Percentiles rank a stretch among this genome's conserved stretches.
These are phyloP conservation scores for Hypotaenidia philippensis DNA, from an alignment of 2,797 vertebrate species.

Conservation along the genomic window DNA sequence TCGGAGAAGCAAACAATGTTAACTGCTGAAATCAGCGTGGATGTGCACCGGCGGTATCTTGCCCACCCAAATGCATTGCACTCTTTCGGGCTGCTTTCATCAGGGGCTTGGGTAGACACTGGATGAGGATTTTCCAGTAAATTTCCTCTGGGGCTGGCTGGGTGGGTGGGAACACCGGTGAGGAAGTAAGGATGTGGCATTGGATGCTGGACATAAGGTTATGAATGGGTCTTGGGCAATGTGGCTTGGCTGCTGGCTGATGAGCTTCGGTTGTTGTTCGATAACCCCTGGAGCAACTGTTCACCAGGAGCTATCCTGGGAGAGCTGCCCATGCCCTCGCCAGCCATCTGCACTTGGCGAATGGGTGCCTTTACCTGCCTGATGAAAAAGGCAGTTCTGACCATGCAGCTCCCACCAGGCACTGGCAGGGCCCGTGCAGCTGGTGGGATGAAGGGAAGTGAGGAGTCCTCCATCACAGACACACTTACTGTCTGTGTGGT, in stretches of 20 bases:
- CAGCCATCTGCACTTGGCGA: rapidly evolving
- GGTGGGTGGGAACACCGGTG: background rate
- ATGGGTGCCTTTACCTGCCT: background rate
- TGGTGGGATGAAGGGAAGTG: background rate
- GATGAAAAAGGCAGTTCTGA: background rate
- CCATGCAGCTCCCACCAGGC: background rate
- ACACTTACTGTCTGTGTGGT: background rate
- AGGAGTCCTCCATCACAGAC: background rate
- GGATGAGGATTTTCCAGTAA: background rate
- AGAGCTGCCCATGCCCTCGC: background rate
- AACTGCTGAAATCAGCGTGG: background rate
- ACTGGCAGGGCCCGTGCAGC: rapidly evolving
- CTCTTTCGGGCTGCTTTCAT: background rate
- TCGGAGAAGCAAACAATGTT: background rate
- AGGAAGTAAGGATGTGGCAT: background rate
- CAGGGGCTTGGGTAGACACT: background rate
- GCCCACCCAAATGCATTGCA: background rate
- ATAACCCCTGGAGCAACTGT: background rate
- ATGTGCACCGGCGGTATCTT: rapidly evolving
- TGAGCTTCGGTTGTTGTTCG: too few relatives aligned
- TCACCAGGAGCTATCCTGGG: background rate
- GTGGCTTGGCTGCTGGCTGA: too few relatives aligned
- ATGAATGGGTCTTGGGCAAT: too few relatives aligned
- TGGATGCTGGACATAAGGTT: background rate
- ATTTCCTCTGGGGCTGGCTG: background rate